Evolutionary conservation across 2,888 invertebrate genomes (phyloP).

Genomic region (Callyntrura guangdongensis): DNA sequence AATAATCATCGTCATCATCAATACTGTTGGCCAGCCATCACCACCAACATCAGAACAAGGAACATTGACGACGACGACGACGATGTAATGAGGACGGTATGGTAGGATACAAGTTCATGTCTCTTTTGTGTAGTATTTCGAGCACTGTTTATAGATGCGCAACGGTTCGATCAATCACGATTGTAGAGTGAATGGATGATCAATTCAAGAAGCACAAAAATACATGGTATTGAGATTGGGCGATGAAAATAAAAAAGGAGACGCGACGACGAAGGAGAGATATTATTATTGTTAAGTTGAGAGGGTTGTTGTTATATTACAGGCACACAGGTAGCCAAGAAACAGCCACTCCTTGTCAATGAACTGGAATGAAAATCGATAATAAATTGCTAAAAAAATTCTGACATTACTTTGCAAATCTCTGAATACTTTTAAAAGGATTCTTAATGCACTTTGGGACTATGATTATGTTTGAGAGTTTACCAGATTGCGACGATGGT

Average conservation of each 20-base stretch:
- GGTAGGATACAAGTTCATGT: background rate
- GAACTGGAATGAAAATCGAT: constrained; percentile 42
- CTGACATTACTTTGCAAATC: background rate
- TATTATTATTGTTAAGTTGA: background rate
- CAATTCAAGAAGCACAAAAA: background rate
- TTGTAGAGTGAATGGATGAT: too few relatives aligned
- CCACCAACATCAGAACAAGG: background rate
- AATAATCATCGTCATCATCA: constrained; percentile 6
- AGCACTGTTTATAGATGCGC: background rate
- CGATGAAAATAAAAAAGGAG: constrained; percentile 4
- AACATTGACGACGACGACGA: too few relatives aligned
- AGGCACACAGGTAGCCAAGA: background rate
- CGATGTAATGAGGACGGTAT: too few relatives aligned
- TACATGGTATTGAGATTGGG: background rate
- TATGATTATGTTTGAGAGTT: background rate
- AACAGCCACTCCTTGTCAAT: constrained; percentile 47
- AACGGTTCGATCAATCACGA: too few relatives aligned
- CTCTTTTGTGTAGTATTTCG: background rate
- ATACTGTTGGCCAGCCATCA: background rate
- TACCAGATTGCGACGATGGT: background rate
- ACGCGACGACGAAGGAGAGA: background rate
- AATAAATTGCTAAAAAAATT: background rate
- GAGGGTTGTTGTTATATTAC: background rate
- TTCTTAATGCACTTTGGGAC: background rate
- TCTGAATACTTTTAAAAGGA: background rate